Evolutionary conservation across 2,113 vertebrate species (phyloP).

Genomic region (Equus przewalskii): DNA sequence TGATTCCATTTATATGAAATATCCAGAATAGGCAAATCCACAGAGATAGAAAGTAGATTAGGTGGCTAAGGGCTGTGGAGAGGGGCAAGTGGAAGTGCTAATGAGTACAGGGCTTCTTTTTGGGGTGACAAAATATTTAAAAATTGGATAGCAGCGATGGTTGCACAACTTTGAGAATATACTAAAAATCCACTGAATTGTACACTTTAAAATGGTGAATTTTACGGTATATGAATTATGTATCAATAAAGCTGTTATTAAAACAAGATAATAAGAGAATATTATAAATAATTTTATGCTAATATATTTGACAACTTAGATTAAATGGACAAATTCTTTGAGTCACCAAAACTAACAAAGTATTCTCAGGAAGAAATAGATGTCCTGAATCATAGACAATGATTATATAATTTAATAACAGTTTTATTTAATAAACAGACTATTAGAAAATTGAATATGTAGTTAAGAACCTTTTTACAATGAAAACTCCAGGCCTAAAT

Average conservation of each 20-base stretch:
- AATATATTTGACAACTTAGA: too few species aligned
- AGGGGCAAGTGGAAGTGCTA: not conserved
- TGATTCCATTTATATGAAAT: not conserved
- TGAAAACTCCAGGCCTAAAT: not conserved
- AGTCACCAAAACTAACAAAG: not conserved
- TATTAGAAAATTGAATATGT: not conserved
- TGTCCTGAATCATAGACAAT: not conserved
- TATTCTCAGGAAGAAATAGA: not conserved
- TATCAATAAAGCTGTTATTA: not conserved
- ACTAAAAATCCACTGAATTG: not conserved
- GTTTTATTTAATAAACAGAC: not conserved
- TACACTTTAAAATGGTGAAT: not conserved
- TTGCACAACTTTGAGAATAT: not conserved
- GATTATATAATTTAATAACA: not conserved
- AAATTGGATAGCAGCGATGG: not conserved
- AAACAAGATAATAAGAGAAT: not conserved
- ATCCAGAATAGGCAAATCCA: not conserved
- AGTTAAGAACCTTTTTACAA: not conserved
- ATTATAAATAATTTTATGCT: not conserved
- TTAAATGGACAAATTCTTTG: not conserved
- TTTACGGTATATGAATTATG: not conserved
- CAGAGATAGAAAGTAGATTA: not conserved
- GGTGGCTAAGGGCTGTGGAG: not conserved
- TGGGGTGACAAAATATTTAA: not conserved
- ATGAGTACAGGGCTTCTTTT: not conserved